Base-by-base conservation (phyloP, 1,140 invertebrate species). In the Alviniconcha marisindica region DNA sequence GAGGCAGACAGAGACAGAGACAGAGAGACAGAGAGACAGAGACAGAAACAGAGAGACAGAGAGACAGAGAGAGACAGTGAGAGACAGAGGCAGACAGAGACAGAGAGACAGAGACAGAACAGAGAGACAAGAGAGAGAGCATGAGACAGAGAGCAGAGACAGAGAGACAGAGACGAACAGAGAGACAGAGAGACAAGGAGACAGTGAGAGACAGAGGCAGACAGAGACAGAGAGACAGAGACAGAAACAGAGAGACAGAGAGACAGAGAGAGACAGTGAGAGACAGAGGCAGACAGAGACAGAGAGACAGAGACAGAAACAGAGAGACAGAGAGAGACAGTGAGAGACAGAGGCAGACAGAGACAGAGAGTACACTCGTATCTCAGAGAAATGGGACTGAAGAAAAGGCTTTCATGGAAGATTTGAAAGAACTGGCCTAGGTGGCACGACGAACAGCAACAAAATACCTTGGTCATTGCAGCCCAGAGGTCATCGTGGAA, bases 401-500 rank as follows among this genome's bases (percentile, higher is more conserved):
- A n/a, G n/a, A n/a, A n/a, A n/a, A n/a, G n/a, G n/a, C n/a, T n/a
- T n/a, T n/a, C n/a, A n/a, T n/a, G n/a, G n/a, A n/a, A n/a, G n/a
- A n/a, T n/a, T n/a, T n/a, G n/a, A n/a, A n/a, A n/a, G n/a, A n/a
- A n/a, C n/a, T n/a, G n/a, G n/a, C n/a, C n/a, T n/a, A n/a, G n/a
- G n/a, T n/a, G n/a, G n/a, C n/a, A n/a, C n/a, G n/a, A n/a, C n/a
- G 15, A 66, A 36, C 28, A 33, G 12, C 7, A 21, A 14, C 24
- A 95, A 0, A 96, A 96, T 89, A 96, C 95, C 66, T 95, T 94
- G 0, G 96, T 97, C 12, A 98, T 92, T 21, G 96, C 95, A 48
- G 95, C 92, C 97, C 97, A 99, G 0, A 99, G 92, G 93, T 98
- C 96, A 87, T 97, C 95, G 91, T 98, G 97, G 54, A 96, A 95